Base-by-base conservation (phyloP, 2,113 vertebrate species). In the Gymnocephalus cernua region DNA sequence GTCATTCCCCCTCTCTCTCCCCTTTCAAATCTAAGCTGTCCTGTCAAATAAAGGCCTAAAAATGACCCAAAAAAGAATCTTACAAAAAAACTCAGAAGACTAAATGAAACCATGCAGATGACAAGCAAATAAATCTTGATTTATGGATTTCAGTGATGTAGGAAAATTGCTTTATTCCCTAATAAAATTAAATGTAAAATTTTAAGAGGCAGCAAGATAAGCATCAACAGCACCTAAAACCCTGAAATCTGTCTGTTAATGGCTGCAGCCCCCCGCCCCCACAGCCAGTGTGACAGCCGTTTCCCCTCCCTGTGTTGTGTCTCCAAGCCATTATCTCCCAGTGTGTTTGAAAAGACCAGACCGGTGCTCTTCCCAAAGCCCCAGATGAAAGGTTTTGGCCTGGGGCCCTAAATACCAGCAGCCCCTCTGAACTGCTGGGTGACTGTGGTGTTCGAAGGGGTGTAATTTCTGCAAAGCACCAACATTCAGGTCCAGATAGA, bases 361-460 rank as follows among this genome's bases (percentile, higher is more conserved):
- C 80, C 74, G 56, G 66, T 81, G 69, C 80, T 90, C 90, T 84
- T 92, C 89, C 83, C 75, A 88, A 91, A 86, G 82, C 70, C 90
- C 45, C 78, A 94, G 92, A 94, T 95, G 89, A 95, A 96, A 96
- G 94, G 73, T 73, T 79, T 81, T 68, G 75, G 93, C 95, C 93
- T 64, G 47, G 68, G 92, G 94, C 87, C 82, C 80, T 82, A 89
- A 94, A 95, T 93, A 89, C 94, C 91, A 93, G 83, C 77, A 73
- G 79, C 69, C 68, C 41, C 69, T 89, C 86, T 86, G 87, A 91
- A 93, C 86, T 87, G 88, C 82, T 64, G 88, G 74, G 67, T 58
- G 88, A 83, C 47, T 23, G 87, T 19, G 47, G 68, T 8, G 54
- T 64, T 41, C 35, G 75, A 50, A 86, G 75, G 82, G 91, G 86